A percentile compares a stretch with the other conserved stretches of the same genome.
Evolutionary conservation across 2,888 invertebrate species (phyloP).

Genomic region (Embidobia sp.): DNA sequence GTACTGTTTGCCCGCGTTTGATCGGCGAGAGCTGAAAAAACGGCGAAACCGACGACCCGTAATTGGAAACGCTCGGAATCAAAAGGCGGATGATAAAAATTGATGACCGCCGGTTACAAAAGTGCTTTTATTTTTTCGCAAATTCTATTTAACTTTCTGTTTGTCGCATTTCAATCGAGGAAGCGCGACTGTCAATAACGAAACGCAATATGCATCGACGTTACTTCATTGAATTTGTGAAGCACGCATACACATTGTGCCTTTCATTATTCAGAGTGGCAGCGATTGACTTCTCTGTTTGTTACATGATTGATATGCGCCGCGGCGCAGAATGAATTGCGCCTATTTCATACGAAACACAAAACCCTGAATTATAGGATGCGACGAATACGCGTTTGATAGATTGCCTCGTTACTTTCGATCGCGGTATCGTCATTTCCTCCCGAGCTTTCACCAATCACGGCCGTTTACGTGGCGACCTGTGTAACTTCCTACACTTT

Average conservation of each 20-base stretch:
- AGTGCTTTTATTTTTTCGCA: constrained; percentile 4
- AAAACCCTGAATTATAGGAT: constrained; percentile 62
- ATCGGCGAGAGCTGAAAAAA: too few relatives aligned
- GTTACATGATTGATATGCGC: constrained; percentile 63
- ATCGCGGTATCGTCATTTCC: constrained; percentile 55
- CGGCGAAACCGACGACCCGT: too few relatives aligned
- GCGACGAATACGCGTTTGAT: constrained; percentile 57
- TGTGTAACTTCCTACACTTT: constrained; percentile 1
- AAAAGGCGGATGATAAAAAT: constrained; percentile 10
- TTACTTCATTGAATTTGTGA: constrained; percentile 64
- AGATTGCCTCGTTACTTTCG: constrained; percentile 62
- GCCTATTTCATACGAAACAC: constrained; percentile 62
- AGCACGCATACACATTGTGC: constrained; percentile 60
- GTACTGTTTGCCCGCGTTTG: too few relatives aligned
- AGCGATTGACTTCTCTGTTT: constrained; percentile 64
- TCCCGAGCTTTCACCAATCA: constrained; percentile 33
- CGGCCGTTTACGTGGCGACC: not conserved
- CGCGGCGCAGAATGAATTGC: constrained; percentile 61
- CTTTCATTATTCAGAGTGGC: constrained; percentile 64
- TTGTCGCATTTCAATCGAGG: constrained; percentile 52
- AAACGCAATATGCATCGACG: constrained; percentile 61
- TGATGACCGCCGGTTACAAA: constrained; percentile 25
- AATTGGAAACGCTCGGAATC: constrained; percentile 8
- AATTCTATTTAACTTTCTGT: constrained; percentile 5
- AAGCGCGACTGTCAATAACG: constrained; percentile 60